Percentiles rank a stretch among this genome's conserved stretches.
Conservation (phyloP, 2,888 invertebrate genomes). For the Phania funesta region DNA sequence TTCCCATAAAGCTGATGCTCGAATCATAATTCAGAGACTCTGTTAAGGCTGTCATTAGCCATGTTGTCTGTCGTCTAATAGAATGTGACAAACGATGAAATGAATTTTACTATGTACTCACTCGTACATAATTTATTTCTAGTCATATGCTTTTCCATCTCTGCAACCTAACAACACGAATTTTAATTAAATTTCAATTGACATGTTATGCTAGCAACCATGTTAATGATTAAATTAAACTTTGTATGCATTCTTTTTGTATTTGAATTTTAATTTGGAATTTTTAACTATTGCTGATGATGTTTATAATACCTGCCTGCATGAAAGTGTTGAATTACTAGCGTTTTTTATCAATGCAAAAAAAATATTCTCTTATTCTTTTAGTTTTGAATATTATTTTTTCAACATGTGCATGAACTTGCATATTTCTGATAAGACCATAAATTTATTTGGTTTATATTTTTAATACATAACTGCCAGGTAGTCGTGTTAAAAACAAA, state of each 20-base stretch:
- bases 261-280: background rate
- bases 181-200: constrained; percentile 36
- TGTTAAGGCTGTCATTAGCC: too few species aligned
- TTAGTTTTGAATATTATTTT: too few species aligned
- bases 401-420: too few species aligned
- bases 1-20: background rate
- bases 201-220: constrained; percentile 17
- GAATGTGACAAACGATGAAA: background rate
- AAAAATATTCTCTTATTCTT: too few species aligned
- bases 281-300: background rate
- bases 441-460: too few species aligned
- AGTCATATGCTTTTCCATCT: background rate
- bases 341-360: too few species aligned
- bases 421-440: too few species aligned
- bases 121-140: background rate
- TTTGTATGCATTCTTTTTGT: background rate
- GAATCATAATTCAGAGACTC: too few species aligned
- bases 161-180: background rate
- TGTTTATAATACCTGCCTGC: background rate
- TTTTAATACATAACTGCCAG: too few species aligned
- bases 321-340: too few species aligned
- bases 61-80: too few species aligned
- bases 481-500: too few species aligned
- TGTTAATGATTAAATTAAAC: constrained; percentile 35
- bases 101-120: background rate